Base-by-base conservation (phyloP, 2,113 vertebrate species). In the Nettapus auritus region DNA sequence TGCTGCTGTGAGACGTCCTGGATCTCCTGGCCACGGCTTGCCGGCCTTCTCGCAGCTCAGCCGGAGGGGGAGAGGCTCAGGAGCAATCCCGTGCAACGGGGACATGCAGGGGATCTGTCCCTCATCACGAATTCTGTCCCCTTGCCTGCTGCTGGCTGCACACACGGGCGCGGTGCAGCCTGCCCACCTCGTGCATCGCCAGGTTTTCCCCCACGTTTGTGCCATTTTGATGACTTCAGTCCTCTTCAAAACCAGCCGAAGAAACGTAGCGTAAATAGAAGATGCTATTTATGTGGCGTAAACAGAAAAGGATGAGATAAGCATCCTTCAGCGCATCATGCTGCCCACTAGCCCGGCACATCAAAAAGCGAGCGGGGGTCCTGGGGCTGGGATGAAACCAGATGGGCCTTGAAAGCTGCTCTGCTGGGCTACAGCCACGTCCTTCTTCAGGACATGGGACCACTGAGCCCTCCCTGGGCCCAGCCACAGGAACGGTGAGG, bases 41-140 rank as follows among this genome's bases (percentile, higher is more conserved):
- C 38, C 4, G 40, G 25, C 17, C 33, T 21, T 4, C 13, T 59
- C 55, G 46, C 36, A 53, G 36, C 6, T 9, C 11, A 31, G 23
- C 31, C 9, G 25, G 52, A 74, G 52, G 12, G 23, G 40, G 62
- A 25, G 31, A 66, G 36, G 36, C 11, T 25, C 22, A 23, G 38
- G 48, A 60, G 44, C 6, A 40, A 22, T 23, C 28, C n/a, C 3
- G 11, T 26, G 68, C 1, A 44, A 31, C 20, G 23, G 34, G n/a
- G 44, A 15, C 0, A 2, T 21, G 13, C 5, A 0, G 9, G 40
- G 40, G 6, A 53, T 26, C 11, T 10, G 36, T 13, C 29, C 20
- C 60, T 33, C n/a, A 38, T 57, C 69, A 55, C 57, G 52, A 0
- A 23, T 56, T 50, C 67, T 22, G 13, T 59, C 71, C 31, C 62